Percentiles rank a stretch among this genome's conserved stretches.
Evolutionary conservation across 2,888 invertebrate species (phyloP).

Genomic region (Drosophila fulvimacula): DNA sequence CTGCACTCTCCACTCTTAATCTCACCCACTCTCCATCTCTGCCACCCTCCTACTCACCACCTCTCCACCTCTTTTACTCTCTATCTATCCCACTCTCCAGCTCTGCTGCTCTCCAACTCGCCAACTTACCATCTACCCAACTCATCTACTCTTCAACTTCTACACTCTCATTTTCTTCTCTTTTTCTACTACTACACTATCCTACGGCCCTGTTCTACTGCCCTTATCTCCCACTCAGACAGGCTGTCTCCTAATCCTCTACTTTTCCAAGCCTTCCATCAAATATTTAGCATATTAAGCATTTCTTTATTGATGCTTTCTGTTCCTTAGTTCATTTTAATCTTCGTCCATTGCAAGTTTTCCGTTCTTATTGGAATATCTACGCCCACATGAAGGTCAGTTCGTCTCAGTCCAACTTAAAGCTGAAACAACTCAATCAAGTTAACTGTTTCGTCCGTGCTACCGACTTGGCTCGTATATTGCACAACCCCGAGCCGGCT

Average conservation of each 20-base stretch:
- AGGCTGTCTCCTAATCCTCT: background rate
- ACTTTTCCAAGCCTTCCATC: background rate
- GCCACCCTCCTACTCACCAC: too few relatives aligned
- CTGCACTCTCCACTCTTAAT: too few relatives aligned
- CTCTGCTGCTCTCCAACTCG: background rate
- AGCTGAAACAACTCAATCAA: conserved; percentile 61
- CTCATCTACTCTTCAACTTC: background rate
- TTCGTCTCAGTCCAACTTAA: conserved; percentile 2
- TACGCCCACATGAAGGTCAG: conserved; percentile 3
- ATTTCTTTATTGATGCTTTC: background rate
- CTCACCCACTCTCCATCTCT: too few relatives aligned
- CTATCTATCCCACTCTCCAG: background rate
- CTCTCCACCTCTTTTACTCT: background rate
- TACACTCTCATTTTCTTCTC: background rate
- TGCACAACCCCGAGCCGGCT: conserved; percentile 26
- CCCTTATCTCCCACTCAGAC: background rate
- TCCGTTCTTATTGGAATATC: conserved; percentile 3
- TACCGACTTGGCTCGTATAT: conserved; percentile 24
- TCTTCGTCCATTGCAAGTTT: background rate
- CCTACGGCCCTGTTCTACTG: background rate
- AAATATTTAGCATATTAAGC: background rate
- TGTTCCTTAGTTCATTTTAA: background rate
- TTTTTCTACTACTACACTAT: background rate
- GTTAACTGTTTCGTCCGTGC: conserved; percentile 31
- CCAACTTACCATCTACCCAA: background rate